Base-by-base conservation (phyloP, 2,797 vertebrate genomes). In the Sebastes vulpes region DNA sequence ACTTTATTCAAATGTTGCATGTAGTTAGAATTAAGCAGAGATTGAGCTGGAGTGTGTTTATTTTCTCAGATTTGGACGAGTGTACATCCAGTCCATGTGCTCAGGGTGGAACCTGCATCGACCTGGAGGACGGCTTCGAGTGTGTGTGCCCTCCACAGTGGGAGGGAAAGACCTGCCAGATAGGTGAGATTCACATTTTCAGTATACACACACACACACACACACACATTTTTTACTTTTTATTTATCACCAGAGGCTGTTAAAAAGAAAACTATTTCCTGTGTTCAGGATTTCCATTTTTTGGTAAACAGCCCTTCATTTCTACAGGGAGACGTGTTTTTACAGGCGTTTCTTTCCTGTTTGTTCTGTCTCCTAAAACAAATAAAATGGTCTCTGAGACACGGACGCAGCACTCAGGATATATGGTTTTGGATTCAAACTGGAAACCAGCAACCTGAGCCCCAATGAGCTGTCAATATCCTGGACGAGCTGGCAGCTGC, bases 121-220 rank as follows among this genome's bases (percentile, higher is more conserved):
- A 99, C 88, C 91, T 92, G 83, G 93, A 97, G 84, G 97, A 98
- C n/a, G 93, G 97, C n/a, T 99, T 98, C 0, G 96, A 98, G 94
- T 99, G 98, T 25, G 90, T 97, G 86, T 99, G 98, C 86, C 97
- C 97, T 3, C 96, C 97, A 0, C 97, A 98, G 91, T 99, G 98
- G 98, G 95, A 96, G 82, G 98, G 98, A 70, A 96, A 96, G 92
- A 99, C 98, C 10, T 99, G 98, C 91, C 97, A 97, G 89, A 96
- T 98, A 78, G 98, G 98, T 99, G 93, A 96, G 97, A 79, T 1
- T 58, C 42, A 38, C 1, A 54, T 14, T 14, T 58, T 8, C 35
- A 28, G 5, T 5, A 46, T 4, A 11, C 2, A 28, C 67, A 29
- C 54, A 64, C 29, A 14, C 32, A 35, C 18, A 26, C 18, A 26